These are phyloP conservation scores for Calcarius lapponicus DNA, from an alignment of 2,797 vertebrate species.

Conservation along the genomic window DNA sequence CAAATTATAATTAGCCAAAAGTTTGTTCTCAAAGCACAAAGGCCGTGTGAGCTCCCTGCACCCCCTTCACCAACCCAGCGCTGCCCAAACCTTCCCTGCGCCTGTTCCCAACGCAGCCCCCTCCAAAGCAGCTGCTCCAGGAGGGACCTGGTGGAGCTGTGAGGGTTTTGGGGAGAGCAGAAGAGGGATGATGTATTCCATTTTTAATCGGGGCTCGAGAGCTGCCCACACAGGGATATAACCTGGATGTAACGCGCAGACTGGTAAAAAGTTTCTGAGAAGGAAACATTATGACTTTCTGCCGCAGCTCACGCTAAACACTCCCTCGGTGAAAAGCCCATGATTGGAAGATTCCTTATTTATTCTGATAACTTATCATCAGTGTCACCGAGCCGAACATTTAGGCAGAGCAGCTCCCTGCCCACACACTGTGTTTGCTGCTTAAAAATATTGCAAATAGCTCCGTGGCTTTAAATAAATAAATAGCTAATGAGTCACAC, in stretches of 20 bases:
- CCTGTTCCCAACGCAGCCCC: neutral
- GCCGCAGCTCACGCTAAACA: neutral
- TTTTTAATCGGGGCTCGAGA: neutral
- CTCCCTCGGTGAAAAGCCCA: neutral
- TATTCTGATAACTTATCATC: conserved; percentile 70
- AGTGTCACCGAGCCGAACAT: conserved; percentile 36
- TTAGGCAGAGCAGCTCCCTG: conserved; percentile 39
- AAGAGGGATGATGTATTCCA: neutral
- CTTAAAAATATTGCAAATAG: conserved; percentile 55
- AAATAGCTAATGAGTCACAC: conserved; percentile 70
- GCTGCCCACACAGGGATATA: conserved; percentile 30
- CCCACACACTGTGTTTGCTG: conserved; percentile 58
- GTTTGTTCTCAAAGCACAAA: neutral
- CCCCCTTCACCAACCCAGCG: rapidly evolving
- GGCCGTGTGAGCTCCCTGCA: neutral
- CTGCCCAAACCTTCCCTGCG: neutral
- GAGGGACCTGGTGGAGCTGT: neutral
- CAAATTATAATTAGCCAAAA: neutral
- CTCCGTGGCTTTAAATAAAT: conserved; percentile 60
- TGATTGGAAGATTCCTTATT: conserved; percentile 63
- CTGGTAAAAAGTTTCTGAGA: conserved; percentile 32
- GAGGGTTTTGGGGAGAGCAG: neutral
- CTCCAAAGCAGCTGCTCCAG: neutral
- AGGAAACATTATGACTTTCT: conserved; percentile 2
- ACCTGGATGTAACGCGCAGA: conserved; percentile 42